phyloP scores from a whole-genome alignment of 2,113 vertebrate genomes.

The Epinephelus lanceolatus region DNA sequence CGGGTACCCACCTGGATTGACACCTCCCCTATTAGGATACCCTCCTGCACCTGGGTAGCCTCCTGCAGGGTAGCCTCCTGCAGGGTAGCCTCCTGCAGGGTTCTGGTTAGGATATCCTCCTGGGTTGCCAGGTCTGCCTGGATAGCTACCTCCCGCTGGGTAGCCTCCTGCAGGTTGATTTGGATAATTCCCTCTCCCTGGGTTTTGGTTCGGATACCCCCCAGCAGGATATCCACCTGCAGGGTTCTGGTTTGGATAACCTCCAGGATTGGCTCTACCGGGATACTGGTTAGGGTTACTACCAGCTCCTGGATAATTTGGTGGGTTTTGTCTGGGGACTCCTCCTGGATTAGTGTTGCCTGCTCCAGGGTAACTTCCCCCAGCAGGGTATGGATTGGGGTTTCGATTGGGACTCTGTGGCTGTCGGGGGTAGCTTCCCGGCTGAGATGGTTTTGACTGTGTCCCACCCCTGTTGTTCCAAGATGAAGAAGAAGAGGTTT shows the following conservation, averaged over 20 bases:
- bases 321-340: conserved; percentile 65
- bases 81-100: neutral
- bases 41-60: conserved; percentile 14
- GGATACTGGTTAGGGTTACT: conserved; percentile 75
- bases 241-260: conserved; percentile 63
- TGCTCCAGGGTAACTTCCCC: conserved; percentile 71
- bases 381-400: conserved; percentile 73
- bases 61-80: conserved; percentile 20
- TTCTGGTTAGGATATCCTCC: conserved; percentile 36
- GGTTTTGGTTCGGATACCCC: conserved; percentile 47
- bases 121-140: conserved; percentile 34
- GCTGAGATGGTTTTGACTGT: conserved; percentile 69
- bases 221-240: conserved; percentile 46
- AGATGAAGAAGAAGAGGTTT: conserved; percentile 34
- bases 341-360: conserved; percentile 66
- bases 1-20: neutral
- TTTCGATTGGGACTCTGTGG: conserved; percentile 70
- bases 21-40: neutral
- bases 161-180: conserved; percentile 42
- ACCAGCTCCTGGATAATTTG: conserved; percentile 59
- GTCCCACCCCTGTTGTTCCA: conserved; percentile 44
- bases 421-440: conserved; percentile 70
- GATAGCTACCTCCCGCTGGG: conserved; percentile 38
- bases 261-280: conserved; percentile 44
- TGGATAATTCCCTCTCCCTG: conserved; percentile 23